Evolutionary conservation across 2,113 vertebrate species (phyloP), one percentile per base, ranked within the genome.

Genomic region (Apistogramma diplotaenia): DNA sequence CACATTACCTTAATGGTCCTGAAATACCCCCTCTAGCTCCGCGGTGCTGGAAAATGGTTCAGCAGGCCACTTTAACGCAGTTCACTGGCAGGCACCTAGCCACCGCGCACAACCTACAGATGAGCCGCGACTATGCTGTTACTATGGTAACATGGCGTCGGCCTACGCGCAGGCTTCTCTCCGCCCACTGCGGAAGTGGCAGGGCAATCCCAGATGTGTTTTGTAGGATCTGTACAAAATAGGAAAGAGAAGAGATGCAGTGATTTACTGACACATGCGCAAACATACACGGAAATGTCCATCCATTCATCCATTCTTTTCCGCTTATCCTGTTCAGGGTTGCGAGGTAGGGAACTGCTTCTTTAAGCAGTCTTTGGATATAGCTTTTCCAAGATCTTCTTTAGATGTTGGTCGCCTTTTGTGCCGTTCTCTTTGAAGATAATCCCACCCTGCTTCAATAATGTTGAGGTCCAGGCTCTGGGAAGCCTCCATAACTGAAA

Each of bases 91-190:
- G 21, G n/a, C 12, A 3, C 16, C 27, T 53, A 76, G 84, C 77
- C 57, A 5, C 5, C 6, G 25, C 25, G 16, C 2, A 56, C 8
- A 73, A 71, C 59, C 25, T 58, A 81, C 80, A 43, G 53, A 54
- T n/a, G 58, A 81, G 67, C 62, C 46, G 80, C 57, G 87, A 51
- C 78, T 85, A 55, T 60, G 21, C 8, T 83, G 90, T 91, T 88
- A 61, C 90, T 60, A 90, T 89, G 86, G 89, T 59, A 85, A 90
- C 90, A 5, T 4, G 0, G 51, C 11, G 29, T 85, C 62, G 57
- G 21, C 46, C 29, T 76, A 57, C 81, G 74, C 80, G 13, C 10
- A 43, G 4, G 0, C 65, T 21, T 53, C 10, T 6, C 51, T 72
- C 77, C 85, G 78, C 80, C 89, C 78, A 53, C 57, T 7, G 3